Conservation (phyloP, 1,140 invertebrate genomes). For the Lepidurus arcticus region DNA sequence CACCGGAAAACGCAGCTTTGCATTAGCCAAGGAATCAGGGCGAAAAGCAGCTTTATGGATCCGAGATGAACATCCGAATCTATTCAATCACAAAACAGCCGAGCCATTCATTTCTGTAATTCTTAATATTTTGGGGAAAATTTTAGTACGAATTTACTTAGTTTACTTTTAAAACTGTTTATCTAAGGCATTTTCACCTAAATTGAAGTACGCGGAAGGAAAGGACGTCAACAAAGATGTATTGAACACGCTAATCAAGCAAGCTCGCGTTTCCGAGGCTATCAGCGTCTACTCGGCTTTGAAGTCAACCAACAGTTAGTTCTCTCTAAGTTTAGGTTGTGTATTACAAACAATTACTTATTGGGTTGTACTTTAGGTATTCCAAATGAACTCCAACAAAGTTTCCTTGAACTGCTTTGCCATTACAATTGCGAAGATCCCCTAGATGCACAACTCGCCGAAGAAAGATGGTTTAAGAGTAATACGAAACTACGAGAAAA, state of each 20-base stretch:
- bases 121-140: not conserved
- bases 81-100: slow-evolving; percentile 65
- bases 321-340: slow-evolving; percentile 27
- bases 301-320: slow-evolving; percentile 53
- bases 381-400: slow-evolving; percentile 56
- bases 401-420: slow-evolving; percentile 73
- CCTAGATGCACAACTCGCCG: slow-evolving; percentile 59
- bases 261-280: slow-evolving; percentile 60
- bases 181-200: slow-evolving; percentile 61
- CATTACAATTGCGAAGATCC: slow-evolving; percentile 69
- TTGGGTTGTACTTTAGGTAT: slow-evolving; percentile 44
- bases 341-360: slow-evolving; percentile 11
- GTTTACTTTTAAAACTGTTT: slow-evolving; percentile 28
- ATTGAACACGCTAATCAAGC: slow-evolving; percentile 58
- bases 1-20: slow-evolving; percentile 61
- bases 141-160: not conserved
- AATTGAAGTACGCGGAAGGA: slow-evolving; percentile 60
- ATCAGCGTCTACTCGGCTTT: slow-evolving; percentile 66
- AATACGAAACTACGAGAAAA: slow-evolving; percentile 48
- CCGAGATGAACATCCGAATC: slow-evolving; percentile 62
- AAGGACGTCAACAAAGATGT: slow-evolving; percentile 60
- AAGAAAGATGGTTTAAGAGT: slow-evolving; percentile 67
- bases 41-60: slow-evolving; percentile 81
- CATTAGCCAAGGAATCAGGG: slow-evolving; percentile 76
- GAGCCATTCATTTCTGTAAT: slow-evolving; percentile 58